phyloP scores from a whole-genome alignment of 2,113 vertebrate species.

The Nesogale talazaci region DNA sequence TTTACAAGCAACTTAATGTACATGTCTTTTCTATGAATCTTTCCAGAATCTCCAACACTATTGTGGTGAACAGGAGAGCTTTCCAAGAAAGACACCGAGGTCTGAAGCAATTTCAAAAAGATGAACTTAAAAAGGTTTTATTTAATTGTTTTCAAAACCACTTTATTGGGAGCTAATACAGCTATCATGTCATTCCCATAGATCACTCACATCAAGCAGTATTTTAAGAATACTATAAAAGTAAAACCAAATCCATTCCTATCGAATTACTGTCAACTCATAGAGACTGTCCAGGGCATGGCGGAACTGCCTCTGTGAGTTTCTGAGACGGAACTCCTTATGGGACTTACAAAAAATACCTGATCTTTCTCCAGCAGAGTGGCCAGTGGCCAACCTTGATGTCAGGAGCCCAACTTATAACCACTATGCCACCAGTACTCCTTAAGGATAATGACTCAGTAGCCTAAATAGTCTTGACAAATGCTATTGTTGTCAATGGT shows the following conservation, averaged over 20 bases:
- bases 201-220: too few relatives aligned
- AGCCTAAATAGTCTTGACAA: background rate
- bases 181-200: background rate
- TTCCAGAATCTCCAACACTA: slow-evolving; percentile 32
- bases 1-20: background rate
- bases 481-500: background rate
- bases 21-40: background rate
- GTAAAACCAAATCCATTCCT: background rate
- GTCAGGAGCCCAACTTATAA: too few relatives aligned
- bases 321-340: too few relatives aligned
- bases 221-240: slow-evolving; percentile 1
- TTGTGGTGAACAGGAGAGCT: background rate
- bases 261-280: too few relatives aligned
- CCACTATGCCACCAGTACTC: too few relatives aligned
- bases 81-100: background rate
- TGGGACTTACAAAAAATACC: too few relatives aligned
- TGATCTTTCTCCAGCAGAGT: too few relatives aligned
- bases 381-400: too few relatives aligned
- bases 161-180: background rate
- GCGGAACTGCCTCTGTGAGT: too few relatives aligned
- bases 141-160: too few relatives aligned
- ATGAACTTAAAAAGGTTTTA: background rate
- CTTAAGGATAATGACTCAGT: background rate
- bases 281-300: too few relatives aligned
- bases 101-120: slow-evolving; percentile 28